Base-by-base conservation (phyloP, 2,113 vertebrate species). In the Argyrosomus japonicus region DNA sequence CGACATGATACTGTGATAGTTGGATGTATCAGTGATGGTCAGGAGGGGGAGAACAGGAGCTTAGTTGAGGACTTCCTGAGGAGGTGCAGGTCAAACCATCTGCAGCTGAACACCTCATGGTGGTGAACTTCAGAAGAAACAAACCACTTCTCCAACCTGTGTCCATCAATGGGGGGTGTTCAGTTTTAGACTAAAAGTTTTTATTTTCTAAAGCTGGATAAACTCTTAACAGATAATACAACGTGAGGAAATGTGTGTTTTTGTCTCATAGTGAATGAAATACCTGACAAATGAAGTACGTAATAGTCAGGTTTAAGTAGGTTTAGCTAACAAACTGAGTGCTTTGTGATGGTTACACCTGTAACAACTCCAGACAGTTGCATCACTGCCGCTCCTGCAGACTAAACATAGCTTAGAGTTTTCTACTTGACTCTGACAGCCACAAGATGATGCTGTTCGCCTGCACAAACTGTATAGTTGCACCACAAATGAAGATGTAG, bases 391-490 rank as follows among this genome's bases (percentile, higher is more conserved):
- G 17, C 51, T 76, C 12, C 36, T 57, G 45, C 76, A 40, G 21
- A 51, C 32, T 2, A n/a, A 13, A 36, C 14, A 15, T 1, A 23
- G 4, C 23, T 43, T n/a, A 53, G 18, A 51, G n/a, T 3, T 7
- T 15, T 17, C 1, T 47, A 6, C 0, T 32, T 53, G 0, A 25
- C 47, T 58, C 36, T 45, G 0, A 27, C 29, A 50, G 45, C 85
- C 91, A 89, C 88, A 40, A 68, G 91, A 25, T 80, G 87, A 12
- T 5, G 83, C 74, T 85, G 5, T 91, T 82, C 32, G 14, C 60
- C 68, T 80, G 53, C 54, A 74, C 5, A 68, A 68, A 15, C 15
- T 36, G 11, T 14, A 8, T 2, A 17, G 1, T 5, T 23, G n/a
- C 51, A 65, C 15, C 53, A 14, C 21, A 40, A 21, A 0, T n/a